These are phyloP conservation scores for Bradypodion pumilum DNA, from an alignment of 2,797 vertebrate species.

Conservation along the genomic window DNA sequence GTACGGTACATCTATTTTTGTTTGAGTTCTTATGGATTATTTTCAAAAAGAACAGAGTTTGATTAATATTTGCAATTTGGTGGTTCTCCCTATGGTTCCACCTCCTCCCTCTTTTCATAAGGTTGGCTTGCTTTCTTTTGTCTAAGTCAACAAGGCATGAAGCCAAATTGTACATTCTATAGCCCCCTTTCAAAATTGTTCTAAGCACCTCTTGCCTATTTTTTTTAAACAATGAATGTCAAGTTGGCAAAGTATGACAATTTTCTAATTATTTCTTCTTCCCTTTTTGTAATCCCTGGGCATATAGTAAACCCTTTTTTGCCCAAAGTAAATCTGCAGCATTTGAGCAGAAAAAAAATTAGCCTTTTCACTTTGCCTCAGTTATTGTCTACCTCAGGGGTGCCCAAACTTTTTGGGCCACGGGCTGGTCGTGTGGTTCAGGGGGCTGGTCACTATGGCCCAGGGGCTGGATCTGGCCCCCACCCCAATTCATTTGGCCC, in stretches of 20 bases:
- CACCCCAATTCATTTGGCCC: no score
- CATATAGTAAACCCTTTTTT: slow-evolving; percentile 50
- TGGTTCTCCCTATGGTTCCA: not conserved
- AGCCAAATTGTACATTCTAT: slow-evolving; percentile 35
- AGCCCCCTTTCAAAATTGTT: slow-evolving; percentile 41
- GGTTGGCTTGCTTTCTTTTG: not conserved
- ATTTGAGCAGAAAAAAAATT: slow-evolving; percentile 40
- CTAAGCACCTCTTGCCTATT: slow-evolving; percentile 40
- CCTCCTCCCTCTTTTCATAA: slow-evolving; percentile 41
- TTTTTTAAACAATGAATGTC: slow-evolving; percentile 10
- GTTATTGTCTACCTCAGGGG: slow-evolving; percentile 40
- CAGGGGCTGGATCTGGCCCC: no score
- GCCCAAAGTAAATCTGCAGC: slow-evolving; percentile 47
- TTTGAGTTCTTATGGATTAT: slow-evolving; percentile 8
- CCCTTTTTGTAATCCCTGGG: slow-evolving; percentile 10
- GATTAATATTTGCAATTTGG: slow-evolving; percentile 42
- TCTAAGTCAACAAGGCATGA: slow-evolving; percentile 23
- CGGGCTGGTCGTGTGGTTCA: no score
- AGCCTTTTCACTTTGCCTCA: slow-evolving; percentile 43
- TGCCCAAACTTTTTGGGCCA: no score
- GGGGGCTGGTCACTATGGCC: no score
- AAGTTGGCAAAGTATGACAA: slow-evolving; percentile 39
- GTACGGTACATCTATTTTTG: slow-evolving; percentile 57
- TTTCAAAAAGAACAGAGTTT: slow-evolving; percentile 57
- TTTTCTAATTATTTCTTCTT: slow-evolving; percentile 29